Conservation (phyloP, 2,113 vertebrate species). For the Cavia porcellus region DNA sequence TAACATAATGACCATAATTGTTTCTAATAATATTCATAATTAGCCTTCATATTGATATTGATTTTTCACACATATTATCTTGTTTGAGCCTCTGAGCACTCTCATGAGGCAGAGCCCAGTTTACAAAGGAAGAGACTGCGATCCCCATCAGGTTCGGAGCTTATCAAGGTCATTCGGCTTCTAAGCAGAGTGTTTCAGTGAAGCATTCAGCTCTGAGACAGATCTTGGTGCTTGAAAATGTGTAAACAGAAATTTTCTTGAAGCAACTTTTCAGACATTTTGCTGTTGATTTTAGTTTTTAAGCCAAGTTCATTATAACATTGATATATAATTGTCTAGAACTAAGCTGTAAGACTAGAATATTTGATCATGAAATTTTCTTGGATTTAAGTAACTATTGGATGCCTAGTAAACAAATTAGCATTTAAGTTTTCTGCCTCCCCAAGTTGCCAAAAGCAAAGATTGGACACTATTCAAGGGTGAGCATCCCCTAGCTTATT, state of each 20-base stretch:
- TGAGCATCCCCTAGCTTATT: background rate
- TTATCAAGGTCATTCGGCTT: conserved; percentile 63
- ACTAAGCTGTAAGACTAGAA: background rate
- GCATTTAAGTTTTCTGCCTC: background rate
- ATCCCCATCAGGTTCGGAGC: background rate
- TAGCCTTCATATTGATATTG: conserved; percentile 75
- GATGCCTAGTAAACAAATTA: background rate
- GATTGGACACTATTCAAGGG: background rate
- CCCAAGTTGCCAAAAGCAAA: background rate
- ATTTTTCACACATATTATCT: conserved; percentile 78
- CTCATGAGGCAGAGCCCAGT: conserved; percentile 28
- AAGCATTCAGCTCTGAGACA: background rate
- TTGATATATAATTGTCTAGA: background rate
- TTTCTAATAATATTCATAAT: conserved; percentile 78
- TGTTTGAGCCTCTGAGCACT: conserved; percentile 31
- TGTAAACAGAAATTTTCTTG: conserved; percentile 2
- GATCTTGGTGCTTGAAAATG: background rate
- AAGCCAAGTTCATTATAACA: background rate
- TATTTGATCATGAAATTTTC: conserved; percentile 11
- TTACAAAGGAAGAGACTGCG: background rate
- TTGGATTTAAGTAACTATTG: conserved; percentile 4
- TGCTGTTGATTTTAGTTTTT: conserved; percentile 2
- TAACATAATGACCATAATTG: conserved; percentile 75
- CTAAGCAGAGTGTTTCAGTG: background rate
- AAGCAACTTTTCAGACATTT: conserved; percentile 41